Base-by-base conservation (phyloP, 1,140 invertebrate genomes). In the Scylla paramamosain region DNA sequence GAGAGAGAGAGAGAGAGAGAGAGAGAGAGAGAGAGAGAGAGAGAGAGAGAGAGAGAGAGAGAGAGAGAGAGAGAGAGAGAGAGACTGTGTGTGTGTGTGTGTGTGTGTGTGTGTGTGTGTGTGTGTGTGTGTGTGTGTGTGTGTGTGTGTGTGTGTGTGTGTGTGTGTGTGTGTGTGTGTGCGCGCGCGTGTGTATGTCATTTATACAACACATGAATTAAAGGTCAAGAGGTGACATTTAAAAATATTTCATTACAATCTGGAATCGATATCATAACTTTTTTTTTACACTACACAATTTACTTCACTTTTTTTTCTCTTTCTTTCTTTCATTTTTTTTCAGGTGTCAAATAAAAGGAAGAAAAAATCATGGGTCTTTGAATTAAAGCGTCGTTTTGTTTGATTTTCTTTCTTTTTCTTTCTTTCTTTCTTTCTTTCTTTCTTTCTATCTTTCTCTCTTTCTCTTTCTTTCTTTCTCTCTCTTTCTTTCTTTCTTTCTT, bases 121-220 rank as follows among this genome's bases (percentile, higher is more conserved):
- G 88, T 45, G 88, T 90, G 0, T 90, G 88, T 90, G 29, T 45
- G 88, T 90, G 31, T 90, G 88, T 90, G 88, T 90, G 88, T 31
- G 88, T 90, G 29, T 45, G 88, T 90, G 88, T 31, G 29, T 90
- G 88, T 90, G 88, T 90, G 25, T 90, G 25, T 90, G 29, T 29
- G 29, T 90, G 86, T 88, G 86, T 88, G 86, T 88, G 86, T 88
- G 86, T 88, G 86, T 88, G 86, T 88, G 86, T 88, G 86, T 88
- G 86, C 12, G 32, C 6, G 39, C 4, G 86, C 12, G 32, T 39
- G 32, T 28, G 86, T 88, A 12, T 88, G 25, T 88, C 16, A 29
- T 29, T 29, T 29, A 8, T 88, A 20, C 86, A 88, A 39, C 39
- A 39, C 39, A 39, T 6, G 6, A 1, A 39, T 2, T 39, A 39